These are phyloP conservation scores for Philypnodon macrostomus DNA, from an alignment of 2,797 vertebrate genomes.

Conservation along the genomic window DNA sequence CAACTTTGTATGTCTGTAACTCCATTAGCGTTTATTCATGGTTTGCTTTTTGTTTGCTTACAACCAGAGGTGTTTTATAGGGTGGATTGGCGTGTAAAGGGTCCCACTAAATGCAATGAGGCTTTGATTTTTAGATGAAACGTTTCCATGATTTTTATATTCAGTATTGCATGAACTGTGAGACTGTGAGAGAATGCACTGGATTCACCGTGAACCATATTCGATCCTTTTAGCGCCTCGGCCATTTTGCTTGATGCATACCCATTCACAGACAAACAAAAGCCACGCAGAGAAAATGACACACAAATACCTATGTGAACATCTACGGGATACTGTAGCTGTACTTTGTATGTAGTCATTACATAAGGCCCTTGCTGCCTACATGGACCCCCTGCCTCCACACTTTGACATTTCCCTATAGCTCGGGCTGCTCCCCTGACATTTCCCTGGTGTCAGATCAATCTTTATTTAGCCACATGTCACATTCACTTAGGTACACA, in stretches of 20 bases:
- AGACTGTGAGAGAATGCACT: no score
- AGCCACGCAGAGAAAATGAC: background rate
- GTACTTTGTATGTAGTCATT: constrained; percentile 2
- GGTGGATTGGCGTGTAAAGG: no score
- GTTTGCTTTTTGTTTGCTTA: no score
- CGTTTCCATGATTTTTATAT: no score
- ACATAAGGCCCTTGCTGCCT: constrained; percentile 1
- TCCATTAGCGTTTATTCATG: no score
- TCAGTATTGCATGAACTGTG: no score
- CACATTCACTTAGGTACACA: constrained; percentile 73
- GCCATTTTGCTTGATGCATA: background rate
- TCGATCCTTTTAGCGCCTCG: background rate
- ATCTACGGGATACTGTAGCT: background rate
- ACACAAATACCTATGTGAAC: background rate
- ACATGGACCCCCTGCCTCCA: constrained; percentile 36
- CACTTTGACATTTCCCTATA: constrained; percentile 74
- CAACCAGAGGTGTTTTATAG: no score
- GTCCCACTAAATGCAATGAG: no score
- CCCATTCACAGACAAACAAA: background rate
- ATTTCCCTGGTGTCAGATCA: constrained; percentile 82
- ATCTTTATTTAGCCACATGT: constrained; percentile 78
- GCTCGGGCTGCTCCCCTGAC: constrained; percentile 67
- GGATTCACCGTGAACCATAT: no score
- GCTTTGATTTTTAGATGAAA: no score
- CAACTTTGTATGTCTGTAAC: no score